Conservation (phyloP, 2,888 invertebrate genomes). For the Andrena fulva region DNA sequence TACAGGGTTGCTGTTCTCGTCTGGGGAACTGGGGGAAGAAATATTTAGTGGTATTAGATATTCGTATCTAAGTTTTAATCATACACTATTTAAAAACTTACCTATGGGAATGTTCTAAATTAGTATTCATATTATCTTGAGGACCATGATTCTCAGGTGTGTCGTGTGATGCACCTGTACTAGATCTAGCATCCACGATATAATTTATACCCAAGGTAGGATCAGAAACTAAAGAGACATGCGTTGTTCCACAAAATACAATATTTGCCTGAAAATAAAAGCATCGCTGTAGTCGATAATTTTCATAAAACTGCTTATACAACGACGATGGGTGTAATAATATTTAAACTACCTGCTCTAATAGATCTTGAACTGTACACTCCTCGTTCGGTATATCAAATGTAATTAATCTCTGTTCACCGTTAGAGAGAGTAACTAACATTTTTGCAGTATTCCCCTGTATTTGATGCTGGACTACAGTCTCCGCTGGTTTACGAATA, state of each 20-base stretch:
- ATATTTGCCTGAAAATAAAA: conserved; percentile 87
- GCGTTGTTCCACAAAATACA: conserved; percentile 89
- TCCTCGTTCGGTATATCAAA: conserved; percentile 93
- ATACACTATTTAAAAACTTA: not conserved
- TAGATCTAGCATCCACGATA: conserved; percentile 89
- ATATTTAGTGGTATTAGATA: conserved; percentile 33
- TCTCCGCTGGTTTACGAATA: conserved; percentile 79
- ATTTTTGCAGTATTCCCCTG: conserved; percentile 89
- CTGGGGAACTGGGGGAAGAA: conserved; percentile 67
- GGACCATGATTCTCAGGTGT: conserved; percentile 60
- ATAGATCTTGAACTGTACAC: conserved; percentile 92
- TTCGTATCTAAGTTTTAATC: not conserved
- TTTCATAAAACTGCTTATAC: not conserved
- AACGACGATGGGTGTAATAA: not conserved
- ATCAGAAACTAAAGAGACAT: conserved; percentile 91
- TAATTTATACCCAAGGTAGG: conserved; percentile 92
- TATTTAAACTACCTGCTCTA: conserved; percentile 88
- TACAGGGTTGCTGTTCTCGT: conserved; percentile 78
- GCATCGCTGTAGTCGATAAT: conserved; percentile 33
- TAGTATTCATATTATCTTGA: conserved; percentile 53
- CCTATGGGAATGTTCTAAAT: conserved; percentile 59
- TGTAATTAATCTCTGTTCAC: conserved; percentile 93
- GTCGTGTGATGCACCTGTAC: conserved; percentile 54
- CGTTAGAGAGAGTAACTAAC: conserved; percentile 91
- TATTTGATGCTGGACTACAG: conserved; percentile 82